Evolutionary conservation across 2,888 invertebrate genomes (phyloP), one percentile per base, ranked within the genome.

Genomic region (Octonoba sinensis): DNA sequence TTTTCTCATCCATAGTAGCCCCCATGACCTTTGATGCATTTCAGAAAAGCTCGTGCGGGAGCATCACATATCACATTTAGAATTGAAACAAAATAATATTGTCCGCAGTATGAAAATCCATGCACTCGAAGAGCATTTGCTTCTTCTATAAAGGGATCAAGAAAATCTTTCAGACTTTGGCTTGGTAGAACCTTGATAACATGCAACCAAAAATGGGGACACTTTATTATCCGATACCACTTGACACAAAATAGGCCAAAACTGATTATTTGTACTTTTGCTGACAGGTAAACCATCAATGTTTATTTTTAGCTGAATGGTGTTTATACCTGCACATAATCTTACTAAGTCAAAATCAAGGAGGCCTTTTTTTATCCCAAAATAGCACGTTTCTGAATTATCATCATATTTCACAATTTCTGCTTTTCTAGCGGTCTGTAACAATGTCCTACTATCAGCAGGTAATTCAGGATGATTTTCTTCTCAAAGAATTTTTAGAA

Each of bases 11-110:
- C n/a, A n/a, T n/a, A n/a, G n/a, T n/a, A n/a, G n/a, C n/a, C n/a
- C n/a, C n/a, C n/a, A n/a, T n/a, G n/a, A n/a, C n/a, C 36, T 18
- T 65, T 73, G 12, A 73, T 73, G 27, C 64, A 51, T 56, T 73
- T 73, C 15, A 73, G 15, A 18, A 56, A 73, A 22, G 64, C 36
- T 54, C 73, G n/a, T 13, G 73, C 73, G 11, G 56, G 65, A 20
- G 73, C 54, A 65, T 74, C 65, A 24, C 65, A 74, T 16, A 54
- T 56, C 1, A 74, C 12, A 15, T 20, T 8, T 0, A n/a, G 3
- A 6, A 73, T 56, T 0, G 3, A 11, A 46, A 56, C 27, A 18
- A 15, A 15, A 56, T 56, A 65, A 11, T n/a, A 11, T 16, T 6
- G 15, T 16, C 15, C 8, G 36, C 54, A 13, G 46, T 65, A 6